Base-by-base conservation (phyloP, 2,113 vertebrate genomes). In the Pollimyrus isidori region DNA sequence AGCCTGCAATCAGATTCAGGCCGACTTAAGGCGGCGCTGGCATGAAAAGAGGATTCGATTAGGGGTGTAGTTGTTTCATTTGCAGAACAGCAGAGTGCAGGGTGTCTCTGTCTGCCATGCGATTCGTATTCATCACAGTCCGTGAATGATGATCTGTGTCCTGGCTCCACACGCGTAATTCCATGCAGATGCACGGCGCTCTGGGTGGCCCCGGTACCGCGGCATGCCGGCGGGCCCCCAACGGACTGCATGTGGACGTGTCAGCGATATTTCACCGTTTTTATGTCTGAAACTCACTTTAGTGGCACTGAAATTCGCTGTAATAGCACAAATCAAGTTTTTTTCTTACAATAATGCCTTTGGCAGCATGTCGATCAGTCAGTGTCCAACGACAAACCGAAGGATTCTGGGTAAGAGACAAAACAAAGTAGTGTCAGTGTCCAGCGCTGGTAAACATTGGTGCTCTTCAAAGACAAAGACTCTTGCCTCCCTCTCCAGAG, bases 31-130 rank as follows among this genome's bases (percentile, higher is more conserved):
- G 93, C 93, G 94, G 92, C 89, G 93, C 93, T 95, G 95, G 93
- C 94, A 95, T 95, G 92, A 95, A 93, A 94, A 94, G 95, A 93
- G 93, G 94, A 95, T 96, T 96, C 95, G 95, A 96, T 96, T 96
- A 95, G 93, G 95, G 93, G 94, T 93, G 94, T 94, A 95, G 95
- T 95, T 96, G 95, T 95, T 95, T 95, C 94, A 96, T 95, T 96
- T 95, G 95, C 94, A 93, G 93, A 91, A 90, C 94, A 95, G 94
- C 94, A 95, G 95, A 96, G 95, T 96, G 96, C 94, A 92, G 92
- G 92, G 94, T 94, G 92, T 94, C 93, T 95, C 95, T 95, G 95
- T 95, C 94, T 92, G 93, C 92, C 93, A 93, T 92, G 93, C 94
- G 94, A 95, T 96, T 95, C 95, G 95, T 95, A 95, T 93, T 94